phyloP scores from a whole-genome alignment of 1,140 invertebrate species.

The Chlorops oryzae region DNA sequence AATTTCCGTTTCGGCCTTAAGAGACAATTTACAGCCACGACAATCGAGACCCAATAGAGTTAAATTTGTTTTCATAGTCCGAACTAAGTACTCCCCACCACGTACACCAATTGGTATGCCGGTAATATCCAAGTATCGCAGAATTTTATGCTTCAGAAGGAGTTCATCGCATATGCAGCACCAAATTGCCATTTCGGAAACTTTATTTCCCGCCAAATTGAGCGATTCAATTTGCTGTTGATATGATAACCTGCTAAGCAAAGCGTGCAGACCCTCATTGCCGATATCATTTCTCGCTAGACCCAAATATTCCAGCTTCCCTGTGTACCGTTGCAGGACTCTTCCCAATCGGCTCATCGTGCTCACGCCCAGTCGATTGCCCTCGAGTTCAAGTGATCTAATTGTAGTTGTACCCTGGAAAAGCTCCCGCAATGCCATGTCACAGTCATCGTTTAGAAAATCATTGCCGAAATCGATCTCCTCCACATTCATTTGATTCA shows the following conservation, averaged over 20 bases:
- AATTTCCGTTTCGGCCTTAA: slow-evolving; percentile 26
- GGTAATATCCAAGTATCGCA: slow-evolving; percentile 25
- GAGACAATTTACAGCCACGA: slow-evolving; percentile 22
- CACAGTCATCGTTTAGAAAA: slow-evolving; percentile 26
- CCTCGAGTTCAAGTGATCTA: slow-evolving; percentile 25
- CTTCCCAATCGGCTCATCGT: slow-evolving; percentile 17
- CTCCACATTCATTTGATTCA: slow-evolving; percentile 20
- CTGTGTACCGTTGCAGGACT: slow-evolving; percentile 6
- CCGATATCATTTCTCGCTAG: slow-evolving; percentile 25
- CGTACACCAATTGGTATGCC: slow-evolving; percentile 10
- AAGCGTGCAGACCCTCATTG: slow-evolving; percentile 3
- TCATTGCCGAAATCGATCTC: slow-evolving; percentile 32
- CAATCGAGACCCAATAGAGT: slow-evolving; percentile 22
- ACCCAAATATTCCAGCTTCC: slow-evolving; percentile 25
- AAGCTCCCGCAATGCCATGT: slow-evolving; percentile 17
- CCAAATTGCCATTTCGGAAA: background rate
- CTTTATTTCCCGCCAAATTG: slow-evolving; percentile 19
- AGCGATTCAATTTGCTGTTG: slow-evolving; percentile 23
- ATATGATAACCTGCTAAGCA: slow-evolving; percentile 15
- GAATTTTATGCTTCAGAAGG: slow-evolving; percentile 18
- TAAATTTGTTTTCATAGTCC: slow-evolving; percentile 15
- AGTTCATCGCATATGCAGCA: slow-evolving; percentile 8
- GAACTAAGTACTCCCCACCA: slow-evolving; percentile 12
- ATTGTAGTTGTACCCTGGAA: slow-evolving; percentile 18
- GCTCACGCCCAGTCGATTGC: slow-evolving; percentile 18